phyloP scores from a whole-genome alignment of 2,888 invertebrate genomes.

The Caenorhabditis virilis region DNA sequence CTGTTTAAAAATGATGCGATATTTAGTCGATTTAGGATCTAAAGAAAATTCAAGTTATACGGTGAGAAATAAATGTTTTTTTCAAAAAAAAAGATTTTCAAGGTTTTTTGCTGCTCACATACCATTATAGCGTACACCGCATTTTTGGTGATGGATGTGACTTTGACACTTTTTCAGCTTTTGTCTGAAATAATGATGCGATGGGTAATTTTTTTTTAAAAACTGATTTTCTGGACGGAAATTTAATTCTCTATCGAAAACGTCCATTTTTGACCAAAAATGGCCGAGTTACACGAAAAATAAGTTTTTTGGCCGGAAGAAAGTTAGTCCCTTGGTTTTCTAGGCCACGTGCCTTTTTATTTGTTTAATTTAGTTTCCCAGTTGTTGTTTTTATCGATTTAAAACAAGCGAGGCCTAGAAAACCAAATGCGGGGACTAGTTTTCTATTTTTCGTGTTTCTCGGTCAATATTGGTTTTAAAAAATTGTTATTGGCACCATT shows the following conservation, averaged over 20 bases:
- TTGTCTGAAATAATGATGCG: slow-evolving; percentile 13
- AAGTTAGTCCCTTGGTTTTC: too few species aligned
- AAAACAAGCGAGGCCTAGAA: too few species aligned
- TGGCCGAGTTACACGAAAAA: slow-evolving; percentile 11
- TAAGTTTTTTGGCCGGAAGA: too few species aligned
- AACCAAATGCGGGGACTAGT: too few species aligned
- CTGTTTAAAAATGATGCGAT: slow-evolving; percentile 14
- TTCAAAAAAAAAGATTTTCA: neutral
- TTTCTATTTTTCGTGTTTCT: too few species aligned
- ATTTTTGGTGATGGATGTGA: slow-evolving; percentile 24
- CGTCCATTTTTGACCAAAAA: neutral
- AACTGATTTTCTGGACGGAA: too few species aligned
- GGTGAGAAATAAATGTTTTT: slow-evolving; percentile 7
- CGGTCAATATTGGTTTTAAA: too few species aligned
- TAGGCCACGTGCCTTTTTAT: too few species aligned
- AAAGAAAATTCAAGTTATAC: slow-evolving; percentile 17
- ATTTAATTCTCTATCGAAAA: too few species aligned
- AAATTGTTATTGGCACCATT: too few species aligned
- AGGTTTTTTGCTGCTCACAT: slow-evolving; percentile 30
- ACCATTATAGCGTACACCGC: slow-evolving; percentile 14
- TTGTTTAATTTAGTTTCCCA: too few species aligned
- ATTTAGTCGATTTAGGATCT: slow-evolving; percentile 29
- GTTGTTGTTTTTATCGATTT: too few species aligned
- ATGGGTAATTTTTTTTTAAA: slow-evolving; percentile 9
- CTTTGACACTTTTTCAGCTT: slow-evolving; percentile 6